These are phyloP conservation scores for Aphis craccivora DNA, from an alignment of 1,140 invertebrate genomes.

Conservation along the genomic window DNA sequence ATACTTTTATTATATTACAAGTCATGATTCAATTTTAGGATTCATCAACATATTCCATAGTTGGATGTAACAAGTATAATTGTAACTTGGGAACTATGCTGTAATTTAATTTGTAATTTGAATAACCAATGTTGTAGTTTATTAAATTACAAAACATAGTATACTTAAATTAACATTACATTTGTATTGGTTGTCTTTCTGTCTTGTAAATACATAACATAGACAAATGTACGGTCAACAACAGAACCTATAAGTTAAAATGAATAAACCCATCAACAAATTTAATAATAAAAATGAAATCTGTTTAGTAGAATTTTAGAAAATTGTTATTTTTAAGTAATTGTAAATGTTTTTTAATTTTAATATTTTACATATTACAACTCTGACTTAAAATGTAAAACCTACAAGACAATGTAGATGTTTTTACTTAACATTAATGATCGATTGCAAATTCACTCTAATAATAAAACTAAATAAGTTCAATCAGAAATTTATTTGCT, in stretches of 20 bases:
- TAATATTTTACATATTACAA: neutral
- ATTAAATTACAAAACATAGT: neutral
- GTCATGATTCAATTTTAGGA: neutral
- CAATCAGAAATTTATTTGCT: neutral
- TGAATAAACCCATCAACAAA: neutral
- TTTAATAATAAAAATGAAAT: neutral
- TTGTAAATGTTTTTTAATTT: neutral
- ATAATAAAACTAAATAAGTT: neutral
- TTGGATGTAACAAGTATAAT: neutral
- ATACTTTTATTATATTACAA: neutral
- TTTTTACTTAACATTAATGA: neutral
- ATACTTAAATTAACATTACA: neutral
- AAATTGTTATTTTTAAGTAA: neutral
- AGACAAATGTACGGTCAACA: neutral
- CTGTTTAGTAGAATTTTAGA: neutral
- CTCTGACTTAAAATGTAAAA: neutral
- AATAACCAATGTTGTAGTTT: neutral
- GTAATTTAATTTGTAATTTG: neutral
- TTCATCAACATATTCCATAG: neutral
- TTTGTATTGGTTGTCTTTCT: neutral
- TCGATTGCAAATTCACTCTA: neutral
- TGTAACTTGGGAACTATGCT: neutral
- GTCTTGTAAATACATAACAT: neutral
- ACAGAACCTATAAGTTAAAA: neutral
- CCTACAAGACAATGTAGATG: neutral